A percentile compares a stretch with the other conserved stretches of the same genome.
Evolutionary conservation across 2,888 invertebrate genomes (phyloP).

Genomic region (Exocentrus adspersus): DNA sequence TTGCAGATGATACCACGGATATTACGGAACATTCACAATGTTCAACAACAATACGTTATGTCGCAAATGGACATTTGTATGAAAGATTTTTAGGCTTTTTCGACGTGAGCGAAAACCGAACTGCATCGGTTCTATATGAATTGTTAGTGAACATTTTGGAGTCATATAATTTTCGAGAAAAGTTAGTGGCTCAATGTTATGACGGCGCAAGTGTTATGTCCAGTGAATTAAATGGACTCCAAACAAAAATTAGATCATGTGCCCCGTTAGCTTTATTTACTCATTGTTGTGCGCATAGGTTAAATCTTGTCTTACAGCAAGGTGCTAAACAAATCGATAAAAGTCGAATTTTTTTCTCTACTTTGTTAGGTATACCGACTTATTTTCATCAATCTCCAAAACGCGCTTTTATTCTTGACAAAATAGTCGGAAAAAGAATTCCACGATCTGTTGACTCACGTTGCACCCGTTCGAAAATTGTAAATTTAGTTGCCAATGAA

Average conservation of each 20-base stretch:
- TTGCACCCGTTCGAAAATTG: slow-evolving; percentile 14
- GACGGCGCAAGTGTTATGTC: too few relatives aligned
- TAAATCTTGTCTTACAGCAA: slow-evolving; percentile 13
- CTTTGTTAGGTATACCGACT: slow-evolving; percentile 3
- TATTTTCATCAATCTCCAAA: slow-evolving; percentile 34
- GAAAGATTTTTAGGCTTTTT: too few relatives aligned
- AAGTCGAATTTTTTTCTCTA: neutral
- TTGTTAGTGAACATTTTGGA: too few relatives aligned
- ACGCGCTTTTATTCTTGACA: slow-evolving; percentile 24
- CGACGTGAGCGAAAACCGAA: too few relatives aligned
- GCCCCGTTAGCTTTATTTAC: slow-evolving; percentile 42
- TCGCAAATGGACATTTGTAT: too few relatives aligned
- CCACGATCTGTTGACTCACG: neutral
- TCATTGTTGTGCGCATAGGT: slow-evolving; percentile 41
- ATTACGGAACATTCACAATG: slow-evolving; percentile 38
- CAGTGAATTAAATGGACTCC: slow-evolving; percentile 50
- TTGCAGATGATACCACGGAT: slow-evolving; percentile 42
- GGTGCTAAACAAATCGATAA: neutral
- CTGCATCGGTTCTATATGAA: too few relatives aligned
- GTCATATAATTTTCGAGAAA: too few relatives aligned
- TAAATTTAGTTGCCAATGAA: slow-evolving; percentile 3
- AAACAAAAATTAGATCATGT: slow-evolving; percentile 47
- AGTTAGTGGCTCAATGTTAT: too few relatives aligned
- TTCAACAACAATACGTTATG: too few relatives aligned
- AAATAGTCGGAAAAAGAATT: slow-evolving; percentile 17